phyloP scores from a whole-genome alignment of 2,797 vertebrate species.

The Peromyscus eremicus region DNA sequence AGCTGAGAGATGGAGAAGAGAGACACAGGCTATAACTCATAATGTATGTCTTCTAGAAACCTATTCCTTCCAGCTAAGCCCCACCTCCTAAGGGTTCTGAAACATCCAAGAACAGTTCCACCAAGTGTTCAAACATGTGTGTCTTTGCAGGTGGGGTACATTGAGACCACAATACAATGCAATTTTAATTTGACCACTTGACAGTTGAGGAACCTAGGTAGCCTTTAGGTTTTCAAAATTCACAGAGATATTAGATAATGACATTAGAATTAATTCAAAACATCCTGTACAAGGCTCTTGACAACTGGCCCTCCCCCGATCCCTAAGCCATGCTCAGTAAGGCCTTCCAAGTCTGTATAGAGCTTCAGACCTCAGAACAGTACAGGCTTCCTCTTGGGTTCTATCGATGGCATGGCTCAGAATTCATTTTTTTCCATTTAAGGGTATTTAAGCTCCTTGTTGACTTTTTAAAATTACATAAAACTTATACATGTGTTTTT shows the following conservation, averaged over 20 bases:
- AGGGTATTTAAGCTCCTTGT: not conserved
- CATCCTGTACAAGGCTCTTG: not conserved
- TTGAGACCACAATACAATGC: not conserved
- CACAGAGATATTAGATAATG: not conserved
- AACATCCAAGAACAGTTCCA: not conserved
- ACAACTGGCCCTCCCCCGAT: not conserved
- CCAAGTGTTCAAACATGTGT: not conserved
- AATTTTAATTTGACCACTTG: not conserved
- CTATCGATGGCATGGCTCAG: not conserved
- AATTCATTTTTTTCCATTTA: constrained; percentile 22
- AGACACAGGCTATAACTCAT: not conserved
- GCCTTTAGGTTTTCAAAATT: not conserved
- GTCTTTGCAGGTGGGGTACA: not conserved
- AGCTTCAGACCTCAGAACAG: not conserved
- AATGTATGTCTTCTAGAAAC: not conserved
- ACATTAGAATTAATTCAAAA: not conserved
- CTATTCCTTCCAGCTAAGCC: not conserved
- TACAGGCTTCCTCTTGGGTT: not conserved
- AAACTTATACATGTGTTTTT: not conserved
- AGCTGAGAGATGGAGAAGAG: not conserved
- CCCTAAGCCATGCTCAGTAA: not conserved
- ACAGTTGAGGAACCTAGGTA: not conserved
- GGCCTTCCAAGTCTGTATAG: not conserved
- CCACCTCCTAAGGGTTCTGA: not conserved
- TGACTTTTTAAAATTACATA: constrained; percentile 36